Percentiles rank a stretch among this genome's conserved stretches.
Evolutionary conservation across 2,113 vertebrate genomes (phyloP).

Genomic region (Dinomys branickii): DNA sequence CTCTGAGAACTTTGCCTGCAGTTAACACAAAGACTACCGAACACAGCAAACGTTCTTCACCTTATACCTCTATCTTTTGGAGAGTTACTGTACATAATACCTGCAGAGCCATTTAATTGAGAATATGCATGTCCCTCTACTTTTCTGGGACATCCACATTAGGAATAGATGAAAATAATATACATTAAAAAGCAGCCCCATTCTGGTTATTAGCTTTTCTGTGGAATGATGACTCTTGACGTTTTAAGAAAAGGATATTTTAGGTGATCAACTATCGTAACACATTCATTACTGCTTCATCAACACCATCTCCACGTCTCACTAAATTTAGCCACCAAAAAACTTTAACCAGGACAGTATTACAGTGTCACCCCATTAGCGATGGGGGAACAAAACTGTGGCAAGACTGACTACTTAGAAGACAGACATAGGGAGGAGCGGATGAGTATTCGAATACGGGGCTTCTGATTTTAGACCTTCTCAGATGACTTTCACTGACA

Average conservation of each 20-base stretch:
- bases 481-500: conserved; percentile 28
- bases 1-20: neutral
- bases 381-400: neutral
- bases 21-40: neutral
- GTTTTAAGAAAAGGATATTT: neutral
- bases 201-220: neutral
- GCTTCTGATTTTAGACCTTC: neutral
- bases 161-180: conserved; percentile 23
- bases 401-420: neutral
- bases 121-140: neutral
- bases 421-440: neutral
- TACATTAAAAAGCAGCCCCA: conserved; percentile 22
- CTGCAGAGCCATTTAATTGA: neutral
- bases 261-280: neutral
- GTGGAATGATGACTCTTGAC: neutral
- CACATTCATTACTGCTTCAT: neutral
- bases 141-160: neutral
- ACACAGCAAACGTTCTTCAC: neutral
- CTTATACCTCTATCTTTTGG: neutral
- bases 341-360: neutral
- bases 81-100: neutral
- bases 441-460: neutral
- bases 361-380: neutral
- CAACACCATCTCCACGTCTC: neutral
- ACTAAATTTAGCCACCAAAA: neutral